These are phyloP conservation scores for Ecdyonurus torrentis DNA, from an alignment of 2,888 invertebrate species.

Conservation along the genomic window DNA sequence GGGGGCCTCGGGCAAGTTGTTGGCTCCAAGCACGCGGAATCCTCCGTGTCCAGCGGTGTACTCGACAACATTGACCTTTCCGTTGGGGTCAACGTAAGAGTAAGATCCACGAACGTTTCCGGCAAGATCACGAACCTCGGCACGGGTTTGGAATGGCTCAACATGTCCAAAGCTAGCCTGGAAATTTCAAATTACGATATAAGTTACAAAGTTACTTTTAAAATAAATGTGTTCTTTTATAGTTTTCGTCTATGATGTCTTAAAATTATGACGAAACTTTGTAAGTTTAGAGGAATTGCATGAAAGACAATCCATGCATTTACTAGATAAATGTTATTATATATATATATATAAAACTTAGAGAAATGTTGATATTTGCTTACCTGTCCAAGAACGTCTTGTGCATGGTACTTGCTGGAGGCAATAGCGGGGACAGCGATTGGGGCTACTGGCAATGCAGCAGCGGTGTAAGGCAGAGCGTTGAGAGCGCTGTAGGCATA, in stretches of 20 bases:
- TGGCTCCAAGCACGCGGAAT: conserved; percentile 18
- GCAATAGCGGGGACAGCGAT: conserved; percentile 4
- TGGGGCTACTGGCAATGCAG: not conserved
- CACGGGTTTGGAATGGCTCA: conserved; percentile 17
- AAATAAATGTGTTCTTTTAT: not conserved
- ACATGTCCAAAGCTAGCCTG: conserved; percentile 16
- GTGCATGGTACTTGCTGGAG: conserved; percentile 15
- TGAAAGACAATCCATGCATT: too few relatives aligned
- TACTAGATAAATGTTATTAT: too few relatives aligned
- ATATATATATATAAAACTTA: too few relatives aligned
- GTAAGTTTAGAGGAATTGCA: too few relatives aligned
- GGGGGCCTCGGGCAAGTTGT: conserved; percentile 18
- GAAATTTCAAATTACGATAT: not conserved
- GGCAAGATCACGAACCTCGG: conserved; percentile 15
- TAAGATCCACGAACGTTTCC: conserved; percentile 16
- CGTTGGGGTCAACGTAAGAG: conserved; percentile 16
- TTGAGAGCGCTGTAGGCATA: not conserved
- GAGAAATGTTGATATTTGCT: too few relatives aligned
- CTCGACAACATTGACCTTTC: conserved; percentile 17
- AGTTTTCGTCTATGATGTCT: not conserved
- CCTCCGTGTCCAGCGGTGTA: conserved; percentile 16
- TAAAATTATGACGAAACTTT: too few relatives aligned
- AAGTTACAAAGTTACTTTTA: not conserved
- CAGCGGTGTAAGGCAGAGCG: not conserved
- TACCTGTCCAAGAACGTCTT: conserved; percentile 18